These are phyloP conservation scores for Halichoerus grypus DNA, from an alignment of 2,113 vertebrate genomes.

Conservation along the genomic window DNA sequence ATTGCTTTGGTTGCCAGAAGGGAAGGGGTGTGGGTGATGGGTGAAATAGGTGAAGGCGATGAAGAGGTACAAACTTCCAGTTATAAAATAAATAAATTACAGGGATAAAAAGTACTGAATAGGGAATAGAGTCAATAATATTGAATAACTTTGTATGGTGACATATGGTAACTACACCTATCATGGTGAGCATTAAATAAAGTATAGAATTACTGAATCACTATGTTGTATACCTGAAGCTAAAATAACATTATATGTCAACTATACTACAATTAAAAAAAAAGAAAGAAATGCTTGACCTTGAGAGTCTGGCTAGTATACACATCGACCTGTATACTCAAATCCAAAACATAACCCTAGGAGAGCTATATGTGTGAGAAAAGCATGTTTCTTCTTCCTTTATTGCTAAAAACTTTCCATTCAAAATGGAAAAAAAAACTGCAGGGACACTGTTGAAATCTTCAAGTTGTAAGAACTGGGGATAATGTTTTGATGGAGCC, in stretches of 20 bases:
- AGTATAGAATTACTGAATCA: neutral
- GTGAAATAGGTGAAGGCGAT: neutral
- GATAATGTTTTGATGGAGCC: neutral
- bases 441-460: neutral
- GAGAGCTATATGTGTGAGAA: neutral
- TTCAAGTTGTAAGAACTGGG: neutral
- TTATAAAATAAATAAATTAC: neutral
- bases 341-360: neutral
- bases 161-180: neutral
- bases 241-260: neutral
- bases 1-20: neutral
- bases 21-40: neutral
- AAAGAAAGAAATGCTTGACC: neutral
- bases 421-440: conserved; percentile 28
- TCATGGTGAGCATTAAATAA: neutral
- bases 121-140: neutral
- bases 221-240: neutral
- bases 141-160: neutral
- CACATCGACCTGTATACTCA: neutral
- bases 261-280: neutral
- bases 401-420: neutral
- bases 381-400: neutral
- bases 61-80: neutral
- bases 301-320: neutral
- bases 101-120: neutral